A percentile compares a stretch with the other conserved stretches of the same genome.
Evolutionary conservation across 1,140 invertebrate genomes (phyloP).

Genomic region (Tetragnatha versicolor): DNA sequence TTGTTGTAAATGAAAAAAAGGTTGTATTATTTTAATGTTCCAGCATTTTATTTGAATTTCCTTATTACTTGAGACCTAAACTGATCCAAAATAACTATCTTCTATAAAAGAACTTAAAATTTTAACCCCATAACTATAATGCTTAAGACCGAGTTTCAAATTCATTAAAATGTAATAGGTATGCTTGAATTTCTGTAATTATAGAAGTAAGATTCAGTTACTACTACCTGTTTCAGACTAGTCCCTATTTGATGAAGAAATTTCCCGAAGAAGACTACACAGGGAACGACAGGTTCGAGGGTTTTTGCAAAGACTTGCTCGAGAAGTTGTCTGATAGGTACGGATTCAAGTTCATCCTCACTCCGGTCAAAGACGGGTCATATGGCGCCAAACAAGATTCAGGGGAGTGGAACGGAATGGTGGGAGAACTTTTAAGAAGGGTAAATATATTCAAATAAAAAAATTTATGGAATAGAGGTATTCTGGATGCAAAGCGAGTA

Average conservation of each 20-base stretch:
- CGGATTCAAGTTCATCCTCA: constrained; percentile 77
- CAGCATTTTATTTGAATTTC: too few species aligned
- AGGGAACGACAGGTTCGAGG: constrained; percentile 87
- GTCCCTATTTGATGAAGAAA: constrained; percentile 58
- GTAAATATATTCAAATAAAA: constrained; percentile 70
- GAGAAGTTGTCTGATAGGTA: constrained; percentile 75
- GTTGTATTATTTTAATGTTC: too few species aligned
- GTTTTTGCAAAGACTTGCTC: constrained; percentile 71
- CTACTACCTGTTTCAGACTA: constrained; percentile 65
- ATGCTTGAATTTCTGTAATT: too few species aligned
- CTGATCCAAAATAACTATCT: too few species aligned
- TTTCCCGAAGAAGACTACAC: constrained; percentile 66
- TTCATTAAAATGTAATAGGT: too few species aligned
- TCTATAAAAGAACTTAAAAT: too few species aligned
- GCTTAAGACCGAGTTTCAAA: too few species aligned
- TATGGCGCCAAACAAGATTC: constrained; percentile 71
- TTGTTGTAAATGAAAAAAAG: neutral
- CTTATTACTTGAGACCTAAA: too few species aligned
- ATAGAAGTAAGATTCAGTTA: too few species aligned
- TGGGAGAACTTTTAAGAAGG: constrained; percentile 78
- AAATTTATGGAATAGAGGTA: too few species aligned
- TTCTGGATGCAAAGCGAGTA: too few species aligned
- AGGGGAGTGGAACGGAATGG: constrained; percentile 85
- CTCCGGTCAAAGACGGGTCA: constrained; percentile 76
- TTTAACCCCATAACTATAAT: too few species aligned